Base-by-base conservation (phyloP, 23 tunicate genomes). In the Styela clava region DNA sequence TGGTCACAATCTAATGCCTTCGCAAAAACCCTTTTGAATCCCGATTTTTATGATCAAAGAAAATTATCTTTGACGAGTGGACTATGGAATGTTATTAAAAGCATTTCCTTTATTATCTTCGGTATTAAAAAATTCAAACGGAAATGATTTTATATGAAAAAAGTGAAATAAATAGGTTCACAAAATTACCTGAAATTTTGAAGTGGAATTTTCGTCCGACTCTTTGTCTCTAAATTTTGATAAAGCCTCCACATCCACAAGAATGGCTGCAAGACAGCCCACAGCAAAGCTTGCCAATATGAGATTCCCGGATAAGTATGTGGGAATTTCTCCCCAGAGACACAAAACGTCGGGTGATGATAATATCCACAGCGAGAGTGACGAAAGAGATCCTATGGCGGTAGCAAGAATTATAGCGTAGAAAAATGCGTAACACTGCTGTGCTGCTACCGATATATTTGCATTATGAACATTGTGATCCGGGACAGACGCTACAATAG, bases 291-390 rank as follows among this genome's bases (percentile, higher is more conserved):
- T 3, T 21, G 68, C 36, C n/a, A 83, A 26, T 3, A 89, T 32
- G 32, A 71, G 24, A 2, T 63, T 51, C 23, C 85, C 94, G 64
- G 36, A 44, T 18, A 2, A 22, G 78, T 79, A 29, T 0, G 52
- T 63, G 2, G 63, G n/a, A 0, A 63, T 16, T 21, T 79, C 88
- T 0, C 83, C 69, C 94, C 94, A 89, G 7, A 70, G 85, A 23
- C 85, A 69, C 69, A 89, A 68, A 31, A 84, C 19, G 12, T 22
- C 68, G 21, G 94, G 94, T 0, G 94, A 73, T 25, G 84, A 79
- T 2, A 89, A 89, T n/a, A 84, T 29, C 94, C 94, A 89, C 35
- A 79, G 73, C 72, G 74, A 84, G 23, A 89, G 78, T 19, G 64
- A 64, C 12, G 79, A 24, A 30, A 79, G 27, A 27, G 37, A 62